Base-by-base conservation (phyloP, 2,797 vertebrate species). In the Enteromius trimaculatus region DNA sequence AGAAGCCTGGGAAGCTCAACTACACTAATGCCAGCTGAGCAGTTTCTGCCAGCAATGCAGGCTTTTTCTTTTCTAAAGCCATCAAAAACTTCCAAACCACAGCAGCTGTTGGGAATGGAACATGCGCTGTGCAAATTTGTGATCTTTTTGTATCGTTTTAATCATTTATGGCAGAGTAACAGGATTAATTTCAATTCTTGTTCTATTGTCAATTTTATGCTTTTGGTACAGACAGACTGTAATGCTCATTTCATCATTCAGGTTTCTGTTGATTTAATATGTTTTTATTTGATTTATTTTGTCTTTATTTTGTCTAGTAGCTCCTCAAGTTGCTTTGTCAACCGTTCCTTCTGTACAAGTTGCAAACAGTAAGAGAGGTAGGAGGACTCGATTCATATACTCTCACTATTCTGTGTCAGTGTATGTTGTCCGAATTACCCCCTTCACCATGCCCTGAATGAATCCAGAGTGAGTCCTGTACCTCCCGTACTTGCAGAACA, bases 351-450 rank as follows among this genome's bases (percentile, higher is more conserved):
- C 96, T 92, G 95, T 96, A 95, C 95, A 97, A 94, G 95, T 96
- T 97, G 95, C 96, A 96, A 97, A 97, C 95, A 96, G 96, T 96
- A 97, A 97, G 95, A 95, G 96, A 98, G 96, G 97, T 97, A 98
- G 97, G 97, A 96, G 92, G 94, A 94, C 93, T 94, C 92, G 94
- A 95, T 96, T 97, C 93, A 95, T 96, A 94, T 93, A 94, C 92
- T 84, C 85, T 68, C 79, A 70, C 42, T 75, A 55, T 8, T 71
- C 53, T 60, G 79, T 86, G 84, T 72, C 64, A 74, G 58, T 82
- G 60, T 82, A 76, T 76, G 80, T 76, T n/a, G 14, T 53, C 71
- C 70, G 2, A 55, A 76, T 26, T 65, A 51, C 72, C 64, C 6
- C 47, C 42, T 44, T 7, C 29, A 69, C 39, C 69, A 29, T 92